Evolutionary conservation across 2,797 vertebrate genomes (phyloP), one percentile per base, ranked within the genome.

Genomic region (Paguma larvata): DNA sequence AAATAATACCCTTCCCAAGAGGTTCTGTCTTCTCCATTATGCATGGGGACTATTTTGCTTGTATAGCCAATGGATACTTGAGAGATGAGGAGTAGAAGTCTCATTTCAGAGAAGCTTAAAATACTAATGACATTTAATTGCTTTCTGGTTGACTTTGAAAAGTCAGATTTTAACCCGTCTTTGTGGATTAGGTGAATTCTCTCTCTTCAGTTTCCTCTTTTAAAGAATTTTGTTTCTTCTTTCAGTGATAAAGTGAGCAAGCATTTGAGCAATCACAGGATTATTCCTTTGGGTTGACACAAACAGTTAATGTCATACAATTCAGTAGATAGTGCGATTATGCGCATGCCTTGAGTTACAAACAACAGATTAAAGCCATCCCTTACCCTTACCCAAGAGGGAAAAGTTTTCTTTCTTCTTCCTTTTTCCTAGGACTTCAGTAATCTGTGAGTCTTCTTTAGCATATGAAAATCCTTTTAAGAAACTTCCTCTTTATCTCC

Each of bases 61-160:
- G 13, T 84, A 73, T 6, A 79, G 44, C 9, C 27, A 86, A 48
- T n/a, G 32, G 46, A 53, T 68, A 79, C 41, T 80, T 72, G 25
- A 59, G 46, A 77, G 46, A 68, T 30, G 34, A 16, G 85, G 51
- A 62, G 85, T 51, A 62, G 16, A 89, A 89, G 25, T 90, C 51
- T 84, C 56, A 70, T 62, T 90, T 85, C 65, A 79, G 53, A 83
- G 85, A 88, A 90, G 34, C 25, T 48, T 90, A 68, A 95, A 88
- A 78, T 86, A 85, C 48, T 89, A 67, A 88, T 41, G 68, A 19
- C 32, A 51, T 72, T 91, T 94, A 94, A 91, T 84, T 85, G 51
- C 59, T 91, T 89, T 97, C 53, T 93, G 78, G 30, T 19, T 91
- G 46, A 89, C 46, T 80, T 86, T 80, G 65, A 73, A 93, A 95